Evolutionary conservation across 1,140 invertebrate genomes (phyloP).

Genomic region (Anagrus nilaparvatae): DNA sequence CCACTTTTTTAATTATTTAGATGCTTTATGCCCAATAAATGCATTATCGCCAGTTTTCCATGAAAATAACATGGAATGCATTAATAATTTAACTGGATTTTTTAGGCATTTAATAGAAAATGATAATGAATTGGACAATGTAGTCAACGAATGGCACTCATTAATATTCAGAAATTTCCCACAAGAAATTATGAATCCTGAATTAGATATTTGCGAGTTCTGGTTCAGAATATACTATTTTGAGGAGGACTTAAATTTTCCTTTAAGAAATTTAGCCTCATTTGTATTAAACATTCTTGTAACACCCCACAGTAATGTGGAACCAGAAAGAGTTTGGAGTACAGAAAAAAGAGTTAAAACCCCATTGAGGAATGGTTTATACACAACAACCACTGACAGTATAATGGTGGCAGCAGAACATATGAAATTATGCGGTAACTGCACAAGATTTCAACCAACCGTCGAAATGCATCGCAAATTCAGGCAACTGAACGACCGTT

Average conservation of each 20-base stretch:
- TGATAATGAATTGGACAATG: background rate
- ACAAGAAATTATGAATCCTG: background rate
- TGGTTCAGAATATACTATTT: background rate
- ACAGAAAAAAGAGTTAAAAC: slow-evolving; percentile 15
- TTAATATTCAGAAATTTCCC: background rate
- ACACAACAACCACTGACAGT: slow-evolving; percentile 3
- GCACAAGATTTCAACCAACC: background rate
- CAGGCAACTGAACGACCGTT: too few species aligned
- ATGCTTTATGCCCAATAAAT: too few species aligned
- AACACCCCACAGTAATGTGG: slow-evolving; percentile 14
- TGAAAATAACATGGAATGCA: background rate
- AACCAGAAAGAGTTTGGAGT: slow-evolving; percentile 11
- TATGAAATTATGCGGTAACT: background rate
- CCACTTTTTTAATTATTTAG: background rate
- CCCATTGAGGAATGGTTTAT: slow-evolving; percentile 9
- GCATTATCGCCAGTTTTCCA: background rate
- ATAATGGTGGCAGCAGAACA: slow-evolving; percentile 6
- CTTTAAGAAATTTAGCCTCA: slow-evolving; percentile 9
- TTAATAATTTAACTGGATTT: background rate
- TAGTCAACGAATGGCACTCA: background rate
- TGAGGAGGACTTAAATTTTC: background rate
- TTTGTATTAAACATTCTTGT: slow-evolving; percentile 9
- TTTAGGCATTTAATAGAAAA: background rate
- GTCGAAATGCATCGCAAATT: too few species aligned
- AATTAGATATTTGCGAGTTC: background rate